Conservation (phyloP, 2,113 vertebrate species). For the Calypte anna region DNA sequence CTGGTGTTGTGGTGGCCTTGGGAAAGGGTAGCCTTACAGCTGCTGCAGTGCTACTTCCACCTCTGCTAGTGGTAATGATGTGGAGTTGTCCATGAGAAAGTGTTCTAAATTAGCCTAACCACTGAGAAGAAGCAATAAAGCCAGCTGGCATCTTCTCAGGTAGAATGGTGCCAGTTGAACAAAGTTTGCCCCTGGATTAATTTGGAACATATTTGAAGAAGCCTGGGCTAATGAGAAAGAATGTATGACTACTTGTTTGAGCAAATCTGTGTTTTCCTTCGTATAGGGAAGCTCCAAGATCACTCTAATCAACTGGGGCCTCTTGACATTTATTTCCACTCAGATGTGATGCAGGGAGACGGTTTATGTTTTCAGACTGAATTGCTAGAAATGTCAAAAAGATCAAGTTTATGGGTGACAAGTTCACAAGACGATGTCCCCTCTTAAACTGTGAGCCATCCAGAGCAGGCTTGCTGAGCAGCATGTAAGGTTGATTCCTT, state of each 20-base stretch:
- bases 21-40: background rate
- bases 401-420: background rate
- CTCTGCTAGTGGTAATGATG: background rate
- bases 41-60: background rate
- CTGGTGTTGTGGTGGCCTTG: background rate
- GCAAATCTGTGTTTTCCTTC: background rate
- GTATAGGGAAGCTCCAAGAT: background rate
- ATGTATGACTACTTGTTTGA: background rate
- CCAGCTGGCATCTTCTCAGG: background rate
- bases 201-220: slow-evolving; percentile 1
- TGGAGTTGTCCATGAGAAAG: background rate
- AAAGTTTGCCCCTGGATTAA: background rate
- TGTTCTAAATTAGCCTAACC: background rate
- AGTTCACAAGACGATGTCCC: background rate
- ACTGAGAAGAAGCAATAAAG: background rate
- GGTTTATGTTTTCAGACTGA: background rate
- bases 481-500: background rate
- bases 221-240: background rate
- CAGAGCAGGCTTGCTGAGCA: background rate
- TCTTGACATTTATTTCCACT: slow-evolving; percentile 16
- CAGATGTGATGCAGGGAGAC: background rate
- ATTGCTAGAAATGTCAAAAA: slow-evolving; percentile 2
- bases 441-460: background rate
- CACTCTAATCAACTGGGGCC: background rate
- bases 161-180: background rate